phyloP scores from a whole-genome alignment of 1,140 invertebrate genomes.

The Drosophila ercepeae region DNA sequence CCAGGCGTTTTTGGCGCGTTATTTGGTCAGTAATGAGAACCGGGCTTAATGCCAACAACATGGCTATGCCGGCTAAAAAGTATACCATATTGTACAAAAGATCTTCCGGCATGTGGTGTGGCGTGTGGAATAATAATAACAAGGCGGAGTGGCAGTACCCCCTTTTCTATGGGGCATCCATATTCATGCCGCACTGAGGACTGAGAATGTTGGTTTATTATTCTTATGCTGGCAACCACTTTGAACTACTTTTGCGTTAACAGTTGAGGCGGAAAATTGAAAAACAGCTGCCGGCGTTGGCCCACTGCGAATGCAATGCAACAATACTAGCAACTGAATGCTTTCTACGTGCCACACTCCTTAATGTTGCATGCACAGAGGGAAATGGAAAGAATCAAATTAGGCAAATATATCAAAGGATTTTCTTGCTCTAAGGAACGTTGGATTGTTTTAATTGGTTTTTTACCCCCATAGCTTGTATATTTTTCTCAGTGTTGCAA shows the following conservation, averaged over 20 bases:
- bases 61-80: constrained; percentile 31
- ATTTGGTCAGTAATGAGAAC: constrained; percentile 47
- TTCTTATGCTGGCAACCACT: constrained; percentile 47
- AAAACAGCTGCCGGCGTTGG: constrained; percentile 68
- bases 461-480: too few species aligned
- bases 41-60: constrained; percentile 21
- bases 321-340: constrained; percentile 44
- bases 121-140: constrained; percentile 27
- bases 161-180: constrained; percentile 26
- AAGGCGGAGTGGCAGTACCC: background rate
- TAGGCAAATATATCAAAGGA: too few species aligned
- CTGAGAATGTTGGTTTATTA: constrained; percentile 39
- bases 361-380: constrained; percentile 4
- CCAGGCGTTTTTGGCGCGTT: constrained; percentile 15
- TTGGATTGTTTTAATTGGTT: too few species aligned
- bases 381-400: background rate
- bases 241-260: constrained; percentile 47
- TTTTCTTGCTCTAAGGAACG: too few species aligned
- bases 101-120: constrained; percentile 23
- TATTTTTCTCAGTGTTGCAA: constrained; percentile 1
- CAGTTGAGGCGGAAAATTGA: constrained; percentile 79
- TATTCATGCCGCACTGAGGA: constrained; percentile 54
- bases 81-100: constrained; percentile 22
- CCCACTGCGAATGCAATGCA: constrained; percentile 14
- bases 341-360: constrained; percentile 18